Evolutionary conservation across 2,797 vertebrate genomes (phyloP), one percentile per base, ranked within the genome.

Genomic region (Syngnathus rostellatus): DNA sequence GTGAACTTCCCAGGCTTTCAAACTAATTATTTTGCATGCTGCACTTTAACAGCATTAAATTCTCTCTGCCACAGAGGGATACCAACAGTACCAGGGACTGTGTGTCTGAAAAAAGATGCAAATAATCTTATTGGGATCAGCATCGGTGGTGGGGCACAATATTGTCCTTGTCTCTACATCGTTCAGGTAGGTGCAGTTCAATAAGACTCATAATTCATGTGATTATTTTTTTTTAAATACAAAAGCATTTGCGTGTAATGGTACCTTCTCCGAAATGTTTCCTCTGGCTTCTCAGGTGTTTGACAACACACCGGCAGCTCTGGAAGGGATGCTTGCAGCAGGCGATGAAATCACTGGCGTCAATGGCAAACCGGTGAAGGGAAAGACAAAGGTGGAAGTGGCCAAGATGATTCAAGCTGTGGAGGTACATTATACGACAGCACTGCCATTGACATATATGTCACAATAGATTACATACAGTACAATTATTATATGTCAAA

Each of bases 361-460:
- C 67, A 98, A 97, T 0, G 94, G 95, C 39, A 97, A 92, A 81
- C 91, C 96, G 0, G 95, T 99, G 76, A 99, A 99, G 83, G 97
- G 97, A 5, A 98, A 95, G 72, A 99, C 96, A 21, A 99, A 99
- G 81, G 95, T 99, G 84, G 95, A 99, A 77, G 97, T 99, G 86
- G 97, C 97, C 37, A 98, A 96, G 90, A 98, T 99, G 96, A 99
- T 99, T 79, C 97, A 99, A 88, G 91, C 92, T 78, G 96, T 98
- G 70, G 95, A 98, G 96, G 96, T 98, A 86, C 40, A 68, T n/a
- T 0, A 2, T n/a, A 68, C 21, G 0, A 3, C 17, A 8, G 46
- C 38, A 45, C 43, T n/a, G 23, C 23, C 23, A n/a, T 43, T 25
- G n/a, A 12, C 8, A 43, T 5, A 43, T 43, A 12, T 43, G 41